These are phyloP conservation scores for Macquaria australasica DNA, from an alignment of 2,113 vertebrate species.

Conservation along the genomic window DNA sequence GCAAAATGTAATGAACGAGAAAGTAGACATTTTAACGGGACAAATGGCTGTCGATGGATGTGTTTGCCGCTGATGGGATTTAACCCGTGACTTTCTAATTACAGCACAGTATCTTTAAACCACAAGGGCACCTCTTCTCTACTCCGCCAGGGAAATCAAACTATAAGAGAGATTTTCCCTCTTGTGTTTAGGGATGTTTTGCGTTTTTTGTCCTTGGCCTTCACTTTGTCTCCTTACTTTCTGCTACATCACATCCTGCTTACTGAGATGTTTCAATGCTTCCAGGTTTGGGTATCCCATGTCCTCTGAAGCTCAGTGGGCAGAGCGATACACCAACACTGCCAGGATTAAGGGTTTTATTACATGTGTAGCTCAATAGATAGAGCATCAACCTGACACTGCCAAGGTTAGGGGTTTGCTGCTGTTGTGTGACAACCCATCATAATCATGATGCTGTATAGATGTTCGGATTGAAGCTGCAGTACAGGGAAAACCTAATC, in stretches of 20 bases:
- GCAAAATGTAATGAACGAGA: slow-evolving; percentile 32
- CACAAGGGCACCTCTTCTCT: slow-evolving; percentile 42
- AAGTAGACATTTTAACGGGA: slow-evolving; percentile 31
- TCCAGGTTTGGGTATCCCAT: slow-evolving; percentile 18
- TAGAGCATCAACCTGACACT: slow-evolving; percentile 43
- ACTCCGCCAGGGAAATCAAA: slow-evolving; percentile 39
- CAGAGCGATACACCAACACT: slow-evolving; percentile 37
- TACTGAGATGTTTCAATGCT: slow-evolving; percentile 46
- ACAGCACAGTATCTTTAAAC: slow-evolving; percentile 51
- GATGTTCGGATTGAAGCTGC: slow-evolving; percentile 51
- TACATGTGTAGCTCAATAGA: slow-evolving; percentile 59
- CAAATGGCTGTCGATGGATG: slow-evolving; percentile 25
- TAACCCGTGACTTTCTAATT: slow-evolving; percentile 63
- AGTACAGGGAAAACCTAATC: not conserved
- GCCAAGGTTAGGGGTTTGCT: slow-evolving; percentile 45
- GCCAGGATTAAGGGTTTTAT: slow-evolving; percentile 69
- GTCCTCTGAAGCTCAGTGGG: slow-evolving; percentile 46
- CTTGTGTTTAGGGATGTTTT: slow-evolving; percentile 16
- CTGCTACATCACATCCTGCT: slow-evolving; percentile 44
- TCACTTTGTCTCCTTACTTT: slow-evolving; percentile 26
- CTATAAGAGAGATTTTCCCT: slow-evolving; percentile 8
- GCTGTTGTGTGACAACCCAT: slow-evolving; percentile 10
- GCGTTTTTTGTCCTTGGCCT: slow-evolving; percentile 51
- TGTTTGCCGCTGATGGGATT: slow-evolving; percentile 36
- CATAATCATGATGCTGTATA: slow-evolving; percentile 7